Evolutionary conservation across 2,888 invertebrate genomes (phyloP).

Genomic region (Drosophila mimetica): DNA sequence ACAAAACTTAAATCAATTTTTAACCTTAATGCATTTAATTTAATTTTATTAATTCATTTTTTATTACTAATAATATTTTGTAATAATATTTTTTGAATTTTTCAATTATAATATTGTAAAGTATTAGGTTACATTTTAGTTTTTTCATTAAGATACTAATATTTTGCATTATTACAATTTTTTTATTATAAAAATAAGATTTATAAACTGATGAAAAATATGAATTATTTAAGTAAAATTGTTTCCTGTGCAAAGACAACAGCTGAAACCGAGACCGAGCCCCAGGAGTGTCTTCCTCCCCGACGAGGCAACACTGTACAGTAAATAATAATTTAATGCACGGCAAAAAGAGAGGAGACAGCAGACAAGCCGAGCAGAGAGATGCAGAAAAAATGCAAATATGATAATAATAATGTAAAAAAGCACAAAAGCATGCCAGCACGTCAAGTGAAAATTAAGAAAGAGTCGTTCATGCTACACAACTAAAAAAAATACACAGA

Average conservation of each 20-base stretch:
- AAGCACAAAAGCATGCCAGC: conserved; percentile 57
- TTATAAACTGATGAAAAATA: too few relatives aligned
- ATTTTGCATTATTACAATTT: too few relatives aligned
- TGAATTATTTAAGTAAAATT: too few relatives aligned
- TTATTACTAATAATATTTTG: too few relatives aligned
- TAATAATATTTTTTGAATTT: too few relatives aligned
- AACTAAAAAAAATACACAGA: conserved; percentile 9
- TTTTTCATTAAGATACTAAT: too few relatives aligned
- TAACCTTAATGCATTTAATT: too few relatives aligned
- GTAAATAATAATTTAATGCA: conserved; percentile 25
- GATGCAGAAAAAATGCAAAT: conserved; percentile 64
- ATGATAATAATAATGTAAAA: conserved; percentile 70
- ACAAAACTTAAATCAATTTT: too few relatives aligned
- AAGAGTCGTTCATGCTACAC: conserved; percentile 21
- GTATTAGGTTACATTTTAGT: too few relatives aligned
- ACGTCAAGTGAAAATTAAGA: conserved; percentile 77
- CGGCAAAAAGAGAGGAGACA: conserved; percentile 13
- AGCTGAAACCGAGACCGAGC: not conserved
- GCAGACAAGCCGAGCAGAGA: conserved; percentile 11
- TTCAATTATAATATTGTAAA: too few relatives aligned
- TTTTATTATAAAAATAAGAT: too few relatives aligned
- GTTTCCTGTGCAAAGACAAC: conserved; percentile 4
- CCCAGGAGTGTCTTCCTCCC: conserved; percentile 1
- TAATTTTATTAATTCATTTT: too few relatives aligned
- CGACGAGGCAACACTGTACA: conserved; percentile 9